Evolutionary conservation across 2,113 vertebrate genomes (phyloP).

Genomic region (Nothobranchius furzeri): DNA sequence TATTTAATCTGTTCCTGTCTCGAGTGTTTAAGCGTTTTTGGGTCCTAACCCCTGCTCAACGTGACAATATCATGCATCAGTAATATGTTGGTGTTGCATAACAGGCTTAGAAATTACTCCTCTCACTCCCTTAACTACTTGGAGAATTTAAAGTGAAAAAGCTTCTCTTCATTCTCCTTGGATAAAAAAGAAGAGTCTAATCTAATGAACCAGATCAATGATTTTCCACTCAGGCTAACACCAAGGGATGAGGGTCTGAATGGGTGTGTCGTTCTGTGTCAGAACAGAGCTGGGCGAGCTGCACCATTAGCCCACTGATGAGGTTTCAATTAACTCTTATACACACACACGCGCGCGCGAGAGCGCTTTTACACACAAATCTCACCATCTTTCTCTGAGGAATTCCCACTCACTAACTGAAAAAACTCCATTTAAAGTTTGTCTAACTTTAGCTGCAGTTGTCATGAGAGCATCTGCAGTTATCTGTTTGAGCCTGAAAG

Average conservation of each 20-base stretch:
- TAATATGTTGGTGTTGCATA: neutral
- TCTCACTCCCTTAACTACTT: neutral
- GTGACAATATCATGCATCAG: neutral
- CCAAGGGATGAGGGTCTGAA: constrained; percentile 29
- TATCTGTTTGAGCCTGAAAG: neutral
- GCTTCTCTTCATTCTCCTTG: constrained; percentile 29
- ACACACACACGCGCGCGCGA: constrained; percentile 6
- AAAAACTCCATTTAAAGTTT: constrained; percentile 38
- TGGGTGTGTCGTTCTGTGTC: constrained; percentile 2
- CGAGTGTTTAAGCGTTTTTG: no score
- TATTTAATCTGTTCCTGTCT: no score
- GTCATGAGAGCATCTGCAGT: neutral
- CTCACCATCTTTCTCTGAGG: neutral
- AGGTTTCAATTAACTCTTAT: constrained; percentile 37
- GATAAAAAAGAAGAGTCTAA: constrained; percentile 53
- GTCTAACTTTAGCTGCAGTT: constrained; percentile 6
- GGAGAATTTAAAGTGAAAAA: neutral
- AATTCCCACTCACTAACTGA: constrained; percentile 23
- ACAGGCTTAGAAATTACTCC: neutral
- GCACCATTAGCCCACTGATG: constrained; percentile 42
- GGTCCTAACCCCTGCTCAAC: no score
- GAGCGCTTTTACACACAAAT: neutral
- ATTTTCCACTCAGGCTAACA: constrained; percentile 60
- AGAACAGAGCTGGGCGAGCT: constrained; percentile 30
- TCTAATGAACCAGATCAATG: constrained; percentile 64